Conservation (phyloP, 2,797 vertebrate genomes). For the Graptemys geographica region DNA sequence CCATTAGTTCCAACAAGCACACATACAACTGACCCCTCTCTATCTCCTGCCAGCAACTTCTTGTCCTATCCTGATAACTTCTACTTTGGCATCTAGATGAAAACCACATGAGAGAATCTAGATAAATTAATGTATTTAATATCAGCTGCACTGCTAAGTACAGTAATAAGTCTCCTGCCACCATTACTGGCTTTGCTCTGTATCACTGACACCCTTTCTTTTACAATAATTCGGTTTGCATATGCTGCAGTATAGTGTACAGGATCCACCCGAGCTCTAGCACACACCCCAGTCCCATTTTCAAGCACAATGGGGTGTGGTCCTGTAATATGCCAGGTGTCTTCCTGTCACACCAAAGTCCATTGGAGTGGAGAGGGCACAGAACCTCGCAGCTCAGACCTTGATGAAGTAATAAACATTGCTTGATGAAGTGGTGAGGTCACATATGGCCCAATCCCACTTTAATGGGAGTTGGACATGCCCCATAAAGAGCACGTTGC, state of each 20-base stretch:
- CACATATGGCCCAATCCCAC: background rate
- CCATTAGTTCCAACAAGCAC: background rate
- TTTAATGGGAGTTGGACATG: background rate
- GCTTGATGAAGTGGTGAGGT: background rate
- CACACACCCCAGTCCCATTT: background rate
- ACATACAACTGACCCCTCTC: background rate
- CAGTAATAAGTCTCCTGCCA: background rate
- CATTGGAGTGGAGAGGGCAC: background rate
- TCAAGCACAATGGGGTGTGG: background rate
- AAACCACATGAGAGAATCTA: background rate
- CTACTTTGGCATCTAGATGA: background rate
- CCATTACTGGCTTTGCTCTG: background rate
- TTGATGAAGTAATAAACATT: background rate
- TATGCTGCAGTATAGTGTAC: background rate
- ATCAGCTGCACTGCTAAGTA: background rate
- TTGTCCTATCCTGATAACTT: background rate
- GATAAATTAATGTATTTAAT: background rate
- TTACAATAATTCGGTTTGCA: background rate
- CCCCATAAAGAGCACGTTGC: background rate
- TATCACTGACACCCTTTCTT: background rate
- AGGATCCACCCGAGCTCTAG: background rate
- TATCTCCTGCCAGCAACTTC: background rate
- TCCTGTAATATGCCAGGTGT: background rate
- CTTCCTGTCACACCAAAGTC: background rate
- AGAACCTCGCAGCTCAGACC: background rate